Conservation (phyloP, 2,797 vertebrate genomes). For the Octomys mimax region DNA sequence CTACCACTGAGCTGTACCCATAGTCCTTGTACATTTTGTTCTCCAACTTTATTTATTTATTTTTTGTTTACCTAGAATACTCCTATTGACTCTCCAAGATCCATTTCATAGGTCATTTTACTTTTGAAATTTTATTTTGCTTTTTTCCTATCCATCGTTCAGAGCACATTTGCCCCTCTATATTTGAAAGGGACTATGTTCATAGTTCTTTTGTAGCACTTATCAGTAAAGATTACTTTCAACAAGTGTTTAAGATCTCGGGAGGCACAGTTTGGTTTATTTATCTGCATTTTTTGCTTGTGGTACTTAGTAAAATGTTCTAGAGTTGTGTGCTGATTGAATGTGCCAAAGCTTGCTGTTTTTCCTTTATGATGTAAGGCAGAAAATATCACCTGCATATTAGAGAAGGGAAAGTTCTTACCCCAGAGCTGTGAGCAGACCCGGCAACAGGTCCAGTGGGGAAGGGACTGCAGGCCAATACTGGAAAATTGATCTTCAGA, state of each 20-base stretch:
- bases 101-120: conserved; percentile 31
- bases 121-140: conserved; percentile 4
- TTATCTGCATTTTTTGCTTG: neutral
- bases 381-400: neutral
- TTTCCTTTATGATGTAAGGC: neutral
- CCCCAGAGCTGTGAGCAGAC: neutral
- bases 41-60: neutral
- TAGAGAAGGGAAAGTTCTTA: neutral
- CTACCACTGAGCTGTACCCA: neutral
- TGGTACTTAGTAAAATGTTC: conserved; percentile 27
- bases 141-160: neutral
- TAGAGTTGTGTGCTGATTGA: neutral
- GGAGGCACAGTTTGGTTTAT: conserved; percentile 31
- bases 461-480: rapidly evolving
- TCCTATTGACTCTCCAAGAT: conserved; percentile 20
- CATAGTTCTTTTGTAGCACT: neutral
- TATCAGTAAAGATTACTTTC: conserved; percentile 10
- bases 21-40: neutral
- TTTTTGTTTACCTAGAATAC: neutral
- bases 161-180: conserved; percentile 34
- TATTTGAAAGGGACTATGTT: neutral
- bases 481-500: conserved; percentile 5
- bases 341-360: neutral
- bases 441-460: neutral
- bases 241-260: conserved; percentile 32